These are phyloP conservation scores for Omphaloscelis lunosa DNA, from an alignment of 2,888 invertebrate species.

Conservation along the genomic window DNA sequence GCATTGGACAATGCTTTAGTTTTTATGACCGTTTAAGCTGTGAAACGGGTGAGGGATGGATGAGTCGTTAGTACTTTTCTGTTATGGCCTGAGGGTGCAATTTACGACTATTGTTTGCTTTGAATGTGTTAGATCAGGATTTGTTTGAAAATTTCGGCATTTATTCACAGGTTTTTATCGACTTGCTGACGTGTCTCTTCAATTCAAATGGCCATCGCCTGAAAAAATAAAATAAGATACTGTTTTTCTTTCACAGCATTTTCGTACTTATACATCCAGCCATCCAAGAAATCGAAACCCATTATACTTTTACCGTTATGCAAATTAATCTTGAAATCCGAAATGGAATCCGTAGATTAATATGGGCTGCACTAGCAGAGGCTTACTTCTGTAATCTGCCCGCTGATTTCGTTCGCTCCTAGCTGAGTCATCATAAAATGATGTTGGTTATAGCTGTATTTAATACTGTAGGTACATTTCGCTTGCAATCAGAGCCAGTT, in stretches of 20 bases:
- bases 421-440: constrained; percentile 20
- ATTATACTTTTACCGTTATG: neutral
- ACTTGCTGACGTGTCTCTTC: constrained; percentile 1
- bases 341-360: constrained; percentile 34
- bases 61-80: constrained; percentile 77
- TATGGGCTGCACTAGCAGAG: constrained; percentile 14
- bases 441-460: constrained; percentile 3
- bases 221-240: neutral
- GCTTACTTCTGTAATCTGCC: constrained; percentile 38
- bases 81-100: constrained; percentile 74
- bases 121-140: constrained; percentile 63
- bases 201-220: neutral
- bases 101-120: constrained; percentile 76
- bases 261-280: neutral
- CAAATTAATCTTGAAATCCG: constrained; percentile 35
- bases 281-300: neutral
- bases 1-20: constrained; percentile 81
- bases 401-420: constrained; percentile 41
- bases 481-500: constrained; percentile 39
- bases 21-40: constrained; percentile 80
- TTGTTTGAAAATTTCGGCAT: constrained; percentile 38
- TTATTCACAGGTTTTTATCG: constrained; percentile 29
- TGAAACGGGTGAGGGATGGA: constrained; percentile 75
- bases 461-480: constrained; percentile 1
- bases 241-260: neutral